Base-by-base conservation (phyloP, 2,797 vertebrate genomes). In the Nannoperca australis region DNA sequence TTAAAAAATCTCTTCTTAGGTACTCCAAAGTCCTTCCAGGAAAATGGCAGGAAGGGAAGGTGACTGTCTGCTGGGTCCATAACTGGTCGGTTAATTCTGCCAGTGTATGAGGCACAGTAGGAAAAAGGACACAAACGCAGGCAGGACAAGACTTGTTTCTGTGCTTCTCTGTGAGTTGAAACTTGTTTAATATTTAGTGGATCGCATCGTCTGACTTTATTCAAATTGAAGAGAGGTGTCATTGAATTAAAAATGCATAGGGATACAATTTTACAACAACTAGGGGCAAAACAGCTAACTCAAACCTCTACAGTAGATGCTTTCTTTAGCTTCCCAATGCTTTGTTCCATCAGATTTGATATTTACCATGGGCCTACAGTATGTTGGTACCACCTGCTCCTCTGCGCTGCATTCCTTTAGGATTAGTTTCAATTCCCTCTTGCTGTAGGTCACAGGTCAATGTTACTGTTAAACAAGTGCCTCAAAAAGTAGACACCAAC, bases 321-420 rank as follows among this genome's bases (percentile, higher is more conserved):
- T 36, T 34, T 6, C 27, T 65, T 64, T 69, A 38, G 42, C 7
- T 69, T 36, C 17, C n/a, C 1, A 17, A 17, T 56, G 27, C 24
- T 17, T 47, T 12, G 14, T 20, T 70, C 65, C 65, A 14, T 86
- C 76, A 69, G 58, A 71, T 83, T 82, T 51, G 85, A 62, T 90
- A 84, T 90, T 91, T 84, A 83, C 78, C 56, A 18, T 68, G 30
- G 59, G 50, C 59, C 62, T 30, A 56, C 38, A 55, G 64, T 82
- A 75, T 72, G 74, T 78, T 85, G 85, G 75, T 80, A 92, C 81
- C 83, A 88, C 82, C 78, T 87, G 83, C 85, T 81, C 81, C 79
- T 63, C 65, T 68, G 34, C 11, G 42, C 64, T 49, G 55, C 89
- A 89, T 91, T 91, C 88, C 87, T 77, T 32, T 32, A 69, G 78